phyloP scores from a whole-genome alignment of 2,113 vertebrate genomes.

The Stigmatopora nigra region DNA sequence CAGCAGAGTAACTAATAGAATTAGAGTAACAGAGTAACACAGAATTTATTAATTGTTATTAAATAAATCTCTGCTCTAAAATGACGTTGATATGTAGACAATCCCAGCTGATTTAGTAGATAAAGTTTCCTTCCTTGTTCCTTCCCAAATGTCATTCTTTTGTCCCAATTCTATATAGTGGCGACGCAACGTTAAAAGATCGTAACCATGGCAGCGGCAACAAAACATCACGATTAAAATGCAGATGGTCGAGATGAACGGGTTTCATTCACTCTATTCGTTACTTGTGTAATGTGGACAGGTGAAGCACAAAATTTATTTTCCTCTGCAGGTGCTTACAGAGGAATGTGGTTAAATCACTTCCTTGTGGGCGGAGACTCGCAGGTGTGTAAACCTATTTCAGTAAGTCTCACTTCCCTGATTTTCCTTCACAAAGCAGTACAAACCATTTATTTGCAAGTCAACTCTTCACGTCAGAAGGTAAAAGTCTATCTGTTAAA shows the following conservation, averaged over 20 bases:
- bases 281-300: neutral
- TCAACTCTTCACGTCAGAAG: neutral
- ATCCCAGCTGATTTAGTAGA: too few relatives aligned
- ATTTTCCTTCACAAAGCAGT: neutral
- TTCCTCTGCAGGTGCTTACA: neutral
- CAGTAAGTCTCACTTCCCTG: neutral
- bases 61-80: too few relatives aligned
- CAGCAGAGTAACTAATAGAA: too few relatives aligned
- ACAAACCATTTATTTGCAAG: neutral
- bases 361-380: constrained; percentile 4
- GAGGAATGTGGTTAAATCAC: neutral
- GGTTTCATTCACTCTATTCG: neutral
- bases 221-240: neutral
- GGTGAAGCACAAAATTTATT: neutral
- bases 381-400: neutral
- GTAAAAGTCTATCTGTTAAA: neutral
- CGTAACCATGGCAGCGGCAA: neutral
- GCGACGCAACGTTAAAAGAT: neutral
- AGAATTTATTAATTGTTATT: too few relatives aligned
- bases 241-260: constrained; percentile 1
- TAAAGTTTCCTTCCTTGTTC: too few relatives aligned
- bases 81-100: too few relatives aligned
- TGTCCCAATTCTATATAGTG: neutral
- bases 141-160: neutral
- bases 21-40: too few relatives aligned